Evolutionary conservation across 1,140 invertebrate species (phyloP).

Genomic region (Phymorhynchus buccinoides): DNA sequence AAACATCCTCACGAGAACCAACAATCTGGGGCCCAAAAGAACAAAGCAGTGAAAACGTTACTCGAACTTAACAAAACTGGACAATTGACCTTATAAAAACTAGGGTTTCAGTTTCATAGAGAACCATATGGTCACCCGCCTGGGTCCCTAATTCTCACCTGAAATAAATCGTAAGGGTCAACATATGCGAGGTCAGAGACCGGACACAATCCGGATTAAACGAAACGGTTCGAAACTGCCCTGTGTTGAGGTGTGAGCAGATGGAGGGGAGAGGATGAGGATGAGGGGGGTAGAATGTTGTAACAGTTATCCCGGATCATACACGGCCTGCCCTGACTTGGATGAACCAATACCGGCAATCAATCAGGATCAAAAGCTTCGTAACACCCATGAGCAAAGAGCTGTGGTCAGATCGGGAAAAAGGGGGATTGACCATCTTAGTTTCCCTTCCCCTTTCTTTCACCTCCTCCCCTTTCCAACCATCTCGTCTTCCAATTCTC

Average conservation of each 20-base stretch:
- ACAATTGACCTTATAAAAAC: too few relatives aligned
- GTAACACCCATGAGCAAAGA: too few relatives aligned
- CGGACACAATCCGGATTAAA: too few relatives aligned
- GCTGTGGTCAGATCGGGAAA: too few relatives aligned
- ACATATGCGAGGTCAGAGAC: too few relatives aligned
- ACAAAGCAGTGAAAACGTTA: too few relatives aligned
- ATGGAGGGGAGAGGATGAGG: neutral
- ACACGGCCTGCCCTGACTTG: neutral
- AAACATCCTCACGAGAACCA: neutral
- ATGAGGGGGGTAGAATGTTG: neutral
- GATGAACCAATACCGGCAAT: neutral
- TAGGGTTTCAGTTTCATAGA: neutral
- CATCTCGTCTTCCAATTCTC: too few relatives aligned
- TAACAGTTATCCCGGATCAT: neutral
- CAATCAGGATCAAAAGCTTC: neutral
- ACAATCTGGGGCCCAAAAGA: too few relatives aligned
- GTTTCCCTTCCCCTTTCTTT: neutral
- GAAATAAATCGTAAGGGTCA: constrained; percentile 1
- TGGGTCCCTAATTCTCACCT: neutral
- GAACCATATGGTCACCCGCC: neutral
- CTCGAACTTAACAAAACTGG: too few relatives aligned
- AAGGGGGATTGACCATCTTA: too few relatives aligned
- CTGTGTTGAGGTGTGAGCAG: too few relatives aligned
- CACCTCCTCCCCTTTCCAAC: neutral
- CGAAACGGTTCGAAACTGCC: too few relatives aligned